Base-by-base conservation (phyloP, 2,888 invertebrate species). In the Phymatocera aterrima region DNA sequence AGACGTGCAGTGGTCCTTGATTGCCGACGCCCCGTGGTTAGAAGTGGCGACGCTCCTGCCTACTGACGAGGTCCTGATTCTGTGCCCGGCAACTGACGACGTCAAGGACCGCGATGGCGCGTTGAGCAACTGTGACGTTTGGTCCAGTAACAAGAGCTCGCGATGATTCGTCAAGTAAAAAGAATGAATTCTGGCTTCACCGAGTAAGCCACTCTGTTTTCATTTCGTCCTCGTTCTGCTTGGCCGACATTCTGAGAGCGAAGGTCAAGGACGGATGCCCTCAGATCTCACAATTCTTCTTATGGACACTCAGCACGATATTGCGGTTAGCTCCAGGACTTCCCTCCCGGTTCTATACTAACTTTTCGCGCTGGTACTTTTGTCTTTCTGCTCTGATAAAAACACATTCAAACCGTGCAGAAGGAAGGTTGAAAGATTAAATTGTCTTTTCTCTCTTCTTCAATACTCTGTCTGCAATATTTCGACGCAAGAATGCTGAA, bases 1-100 rank as follows among this genome's bases (percentile, higher is more conserved):
- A 81, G 78, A 81, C 83, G 83, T 83, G 84, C 83, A 83, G 83
- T 81, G 81, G 81, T 82, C 79, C 83, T 81, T 84, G 84, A 84
- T 84, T 84, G 84, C 80, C 80, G 81, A 81, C 72, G 72, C 72
- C 51, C 48, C 72, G 48, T 51, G 72, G 72, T 48, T 51, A 31
- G 51, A 51, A 48, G 72, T 72, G 48, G 21, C 18, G 72, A 31
- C 70, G 48, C 48, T 72, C 72, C 72, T 72, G 72, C 72, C 34
- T 72, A 72, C 72, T 72, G 72, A 72, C 72, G 72, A 72, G 72
- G 48, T 72, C 68, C 68, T 68, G 68, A 43, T 68, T 68, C 68
- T 46, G 68, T 40, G 46, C 40, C 68, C 21, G 68, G 43, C 28
- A n/a, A 68, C 43, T 40, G 68, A 68, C 15, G 54, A 54, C 68